Base-by-base conservation (phyloP, 1,140 invertebrate species). In the Apis laboriosa region DNA sequence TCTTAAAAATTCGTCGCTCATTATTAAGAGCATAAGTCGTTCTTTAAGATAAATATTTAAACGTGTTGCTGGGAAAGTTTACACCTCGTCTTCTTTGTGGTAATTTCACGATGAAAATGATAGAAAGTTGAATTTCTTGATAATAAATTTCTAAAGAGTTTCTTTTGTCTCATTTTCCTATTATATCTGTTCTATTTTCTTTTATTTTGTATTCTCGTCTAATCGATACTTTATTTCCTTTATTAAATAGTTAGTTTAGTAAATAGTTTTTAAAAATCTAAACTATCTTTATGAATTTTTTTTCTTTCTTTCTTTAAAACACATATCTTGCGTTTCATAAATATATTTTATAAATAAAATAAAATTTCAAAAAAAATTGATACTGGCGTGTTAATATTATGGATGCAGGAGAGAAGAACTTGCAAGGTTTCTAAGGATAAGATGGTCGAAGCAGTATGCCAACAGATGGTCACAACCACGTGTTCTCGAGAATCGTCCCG, bases 381-480 rank as follows among this genome's bases (percentile, higher is more conserved):
- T 68, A 21, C 15, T 19, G 12, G 24, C 21, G 12, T 11, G 15
- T 51, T 43, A 51, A 34, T 17, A 2, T 49, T 55, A 7, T 71
- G 56, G 15, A 71, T 60, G 28, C 51, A 76, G 76, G 60, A 84
- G 77, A 72, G 79, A 80, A 83, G 78, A 66, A 79, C 76, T 80
- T 68, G 58, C 64, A 63, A 60, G 61, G 51, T 55, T n/a, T 61
- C 77, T 74, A 77, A 84, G 34, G 77, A 77, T 84, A 64, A 76
- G 58, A 78, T 56, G 78, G 72, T 64, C 28, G 72, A 72, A 84
- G 79, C 77, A 87, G 83, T 78, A 90, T 88, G 86, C 88, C 87
- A 93, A 93, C 92, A 93, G 91, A 93, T 93, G 92, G 90, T 93
- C 85, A 86, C 68, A 84, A 92, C 91, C 92, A 92, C 91, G 91